Percentiles rank a stretch among this genome's conserved stretches.
Evolutionary conservation across 2,888 invertebrate species (phyloP).

Genomic region (Hemaris fuciformis): DNA sequence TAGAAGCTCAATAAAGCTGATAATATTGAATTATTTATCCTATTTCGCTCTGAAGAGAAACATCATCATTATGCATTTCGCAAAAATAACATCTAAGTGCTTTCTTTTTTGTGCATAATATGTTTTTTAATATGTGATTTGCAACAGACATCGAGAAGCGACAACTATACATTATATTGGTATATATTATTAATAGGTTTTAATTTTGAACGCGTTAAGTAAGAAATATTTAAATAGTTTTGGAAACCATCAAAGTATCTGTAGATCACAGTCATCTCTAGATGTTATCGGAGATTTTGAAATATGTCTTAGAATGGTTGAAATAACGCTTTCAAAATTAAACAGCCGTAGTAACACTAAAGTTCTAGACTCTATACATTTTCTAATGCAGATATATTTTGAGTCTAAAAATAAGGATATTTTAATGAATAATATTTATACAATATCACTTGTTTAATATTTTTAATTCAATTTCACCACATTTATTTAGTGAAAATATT

Average conservation of each 20-base stretch:
- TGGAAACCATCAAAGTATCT: no score
- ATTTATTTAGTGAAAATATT: conserved; percentile 33
- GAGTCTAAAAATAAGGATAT: conserved; percentile 69
- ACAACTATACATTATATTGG: conserved; percentile 36
- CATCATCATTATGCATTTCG: conserved; percentile 14
- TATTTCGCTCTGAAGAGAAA: not conserved
- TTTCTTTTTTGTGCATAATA: conserved; percentile 38
- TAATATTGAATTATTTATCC: not conserved
- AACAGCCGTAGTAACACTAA: conserved; percentile 29
- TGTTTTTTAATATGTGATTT: conserved; percentile 28
- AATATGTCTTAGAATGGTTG: no score
- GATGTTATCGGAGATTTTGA: no score
- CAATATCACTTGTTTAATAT: conserved; percentile 49
- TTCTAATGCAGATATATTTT: conserved; percentile 59
- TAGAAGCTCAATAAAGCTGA: conserved; percentile 22
- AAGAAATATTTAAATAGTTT: not conserved
- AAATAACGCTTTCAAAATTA: conserved; percentile 9
- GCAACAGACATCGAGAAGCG: conserved; percentile 54
- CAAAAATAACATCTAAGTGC: conserved; percentile 37
- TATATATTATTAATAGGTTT: conserved; percentile 23
- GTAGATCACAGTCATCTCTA: no score
- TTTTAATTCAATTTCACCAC: conserved; percentile 39
- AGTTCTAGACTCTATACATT: conserved; percentile 46
- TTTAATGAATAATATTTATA: conserved; percentile 46
- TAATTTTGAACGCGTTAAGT: conserved; percentile 9